Evolutionary conservation across 2,113 vertebrate species (phyloP).

Genomic region (Solea solea): DNA sequence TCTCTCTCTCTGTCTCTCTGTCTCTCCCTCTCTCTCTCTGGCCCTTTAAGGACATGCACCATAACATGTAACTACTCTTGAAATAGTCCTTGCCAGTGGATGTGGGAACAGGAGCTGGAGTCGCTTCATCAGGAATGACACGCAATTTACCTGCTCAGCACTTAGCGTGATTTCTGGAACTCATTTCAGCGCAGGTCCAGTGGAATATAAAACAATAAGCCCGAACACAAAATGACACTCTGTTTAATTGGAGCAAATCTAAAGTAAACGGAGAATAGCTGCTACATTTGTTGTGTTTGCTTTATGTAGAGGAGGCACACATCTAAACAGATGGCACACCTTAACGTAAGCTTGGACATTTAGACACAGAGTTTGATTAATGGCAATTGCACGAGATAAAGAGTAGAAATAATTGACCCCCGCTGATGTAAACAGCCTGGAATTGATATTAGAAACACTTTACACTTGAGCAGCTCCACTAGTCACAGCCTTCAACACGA

Average conservation of each 20-base stretch:
- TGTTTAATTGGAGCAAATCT: neutral
- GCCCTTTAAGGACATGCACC: conserved; percentile 15
- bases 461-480: neutral
- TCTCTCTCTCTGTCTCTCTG: neutral
- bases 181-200: neutral
- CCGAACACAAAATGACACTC: neutral
- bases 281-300: neutral
- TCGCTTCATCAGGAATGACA: neutral
- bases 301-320: neutral
- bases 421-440: neutral
- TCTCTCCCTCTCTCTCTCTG: conserved; percentile 1
- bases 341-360: neutral
- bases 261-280: neutral
- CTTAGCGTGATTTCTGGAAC: neutral
- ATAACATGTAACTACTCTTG: conserved; percentile 18
- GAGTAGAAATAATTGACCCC: neutral
- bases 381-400: neutral
- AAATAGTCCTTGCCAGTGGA: neutral
- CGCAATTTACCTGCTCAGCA: neutral
- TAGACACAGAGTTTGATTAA: neutral
- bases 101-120: neutral
- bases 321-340: neutral
- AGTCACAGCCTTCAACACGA: neutral
- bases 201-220: neutral
- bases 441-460: neutral